Conservation (phyloP, 2,797 vertebrate species). For the Danio aesculapii region DNA sequence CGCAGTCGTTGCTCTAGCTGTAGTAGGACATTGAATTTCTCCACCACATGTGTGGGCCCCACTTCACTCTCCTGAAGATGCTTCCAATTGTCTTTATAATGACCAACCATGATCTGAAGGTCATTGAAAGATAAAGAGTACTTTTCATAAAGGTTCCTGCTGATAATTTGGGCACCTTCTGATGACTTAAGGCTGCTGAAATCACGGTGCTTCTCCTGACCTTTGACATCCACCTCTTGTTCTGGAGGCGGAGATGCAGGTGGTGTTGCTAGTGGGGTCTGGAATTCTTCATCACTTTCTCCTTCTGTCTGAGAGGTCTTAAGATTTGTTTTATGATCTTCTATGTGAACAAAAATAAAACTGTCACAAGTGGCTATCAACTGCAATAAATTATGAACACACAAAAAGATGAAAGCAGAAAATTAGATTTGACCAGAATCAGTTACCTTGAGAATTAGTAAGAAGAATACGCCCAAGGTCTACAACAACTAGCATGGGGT, state of each 20-base stretch:
- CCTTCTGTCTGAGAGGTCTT: slow-evolving; percentile 76
- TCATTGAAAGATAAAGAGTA: slow-evolving; percentile 94
- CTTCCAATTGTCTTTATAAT: slow-evolving; percentile 96
- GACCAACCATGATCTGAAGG: slow-evolving; percentile 98
- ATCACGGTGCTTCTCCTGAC: slow-evolving; percentile 67
- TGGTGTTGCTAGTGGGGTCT: slow-evolving; percentile 94
- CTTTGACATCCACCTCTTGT: slow-evolving; percentile 69
- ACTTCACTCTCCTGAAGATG: slow-evolving; percentile 93
- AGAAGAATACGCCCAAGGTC: slow-evolving; percentile 96
- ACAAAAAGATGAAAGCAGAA: not conserved
- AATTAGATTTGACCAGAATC: not conserved
- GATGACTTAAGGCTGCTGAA: slow-evolving; percentile 75
- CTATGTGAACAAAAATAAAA: slow-evolving; percentile 46
- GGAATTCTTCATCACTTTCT: slow-evolving; percentile 96
- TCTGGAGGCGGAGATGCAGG: slow-evolving; percentile 89
- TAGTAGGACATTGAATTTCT: slow-evolving; percentile 95
- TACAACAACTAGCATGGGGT: slow-evolving; percentile 94
- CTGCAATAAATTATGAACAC: slow-evolving; percentile 11
- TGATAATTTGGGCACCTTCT: slow-evolving; percentile 83
- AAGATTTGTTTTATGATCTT: slow-evolving; percentile 76
- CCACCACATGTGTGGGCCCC: slow-evolving; percentile 95
- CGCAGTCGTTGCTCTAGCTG: slow-evolving; percentile 93
- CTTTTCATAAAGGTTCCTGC: slow-evolving; percentile 91
- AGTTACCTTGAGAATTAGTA: slow-evolving; percentile 93
- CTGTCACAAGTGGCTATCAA: not conserved